Evolutionary conservation across 2,797 vertebrate genomes (phyloP).

Genomic region (Acridotheres tristis): DNA sequence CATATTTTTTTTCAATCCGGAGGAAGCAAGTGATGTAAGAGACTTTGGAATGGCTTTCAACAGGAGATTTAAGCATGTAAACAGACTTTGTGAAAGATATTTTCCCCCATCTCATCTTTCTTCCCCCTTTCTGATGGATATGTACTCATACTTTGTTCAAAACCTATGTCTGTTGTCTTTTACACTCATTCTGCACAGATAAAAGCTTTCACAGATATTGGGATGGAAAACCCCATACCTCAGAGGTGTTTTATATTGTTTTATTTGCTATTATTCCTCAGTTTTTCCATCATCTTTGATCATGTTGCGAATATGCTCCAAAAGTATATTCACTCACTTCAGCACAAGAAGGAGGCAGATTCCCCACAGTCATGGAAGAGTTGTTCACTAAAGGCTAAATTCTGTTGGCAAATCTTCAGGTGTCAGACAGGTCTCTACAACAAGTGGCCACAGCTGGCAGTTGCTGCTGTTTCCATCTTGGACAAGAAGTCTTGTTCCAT

Average conservation of each 20-base stretch:
- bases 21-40: not conserved
- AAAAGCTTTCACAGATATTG: not conserved
- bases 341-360: not conserved
- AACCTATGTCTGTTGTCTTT: not conserved
- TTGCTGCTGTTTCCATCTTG: not conserved
- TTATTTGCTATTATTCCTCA: not conserved
- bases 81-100: not conserved
- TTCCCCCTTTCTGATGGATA: not conserved
- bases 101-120: not conserved
- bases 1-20: not conserved
- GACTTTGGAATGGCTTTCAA: not conserved
- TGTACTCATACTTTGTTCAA: not conserved
- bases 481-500: not conserved
- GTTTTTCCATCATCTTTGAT: not conserved
- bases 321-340: not conserved
- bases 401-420: not conserved
- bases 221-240: not conserved
- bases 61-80: not conserved
- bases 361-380: fast-evolving
- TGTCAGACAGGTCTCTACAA: not conserved
- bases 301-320: fast-evolving
- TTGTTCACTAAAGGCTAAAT: not conserved
- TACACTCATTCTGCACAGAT: not conserved
- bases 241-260: not conserved
- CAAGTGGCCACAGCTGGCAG: not conserved